phyloP scores from a whole-genome alignment of 2,113 vertebrate species.

The Poeciliopsis turrubarensis region DNA sequence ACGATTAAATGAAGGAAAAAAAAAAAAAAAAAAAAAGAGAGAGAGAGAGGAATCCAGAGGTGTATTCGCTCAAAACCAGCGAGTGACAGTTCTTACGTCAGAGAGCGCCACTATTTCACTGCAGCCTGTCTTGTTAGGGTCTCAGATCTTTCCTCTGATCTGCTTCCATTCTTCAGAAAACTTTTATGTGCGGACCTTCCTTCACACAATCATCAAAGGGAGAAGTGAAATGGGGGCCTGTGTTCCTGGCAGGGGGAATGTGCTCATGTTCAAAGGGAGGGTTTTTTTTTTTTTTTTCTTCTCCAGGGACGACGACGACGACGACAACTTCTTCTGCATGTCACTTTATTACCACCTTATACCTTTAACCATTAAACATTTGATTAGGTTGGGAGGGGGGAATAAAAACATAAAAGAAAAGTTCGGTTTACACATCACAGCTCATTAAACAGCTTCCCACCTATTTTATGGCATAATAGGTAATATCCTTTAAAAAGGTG shows the following conservation, averaged over 20 bases:
- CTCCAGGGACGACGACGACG: neutral
- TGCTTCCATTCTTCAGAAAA: constrained; percentile 30
- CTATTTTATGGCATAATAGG: constrained; percentile 43
- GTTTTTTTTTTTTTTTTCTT: neutral
- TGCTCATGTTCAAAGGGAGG: constrained; percentile 2
- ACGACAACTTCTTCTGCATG: neutral
- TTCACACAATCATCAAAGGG: constrained; percentile 48
- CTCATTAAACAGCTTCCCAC: constrained; percentile 47
- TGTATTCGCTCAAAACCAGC: constrained; percentile 15
- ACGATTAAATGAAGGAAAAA: neutral
- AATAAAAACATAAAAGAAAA: neutral
- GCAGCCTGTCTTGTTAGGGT: constrained; percentile 22
- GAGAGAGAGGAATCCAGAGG: neutral
- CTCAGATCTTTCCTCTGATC: constrained; percentile 57
- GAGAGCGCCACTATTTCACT: constrained; percentile 19
- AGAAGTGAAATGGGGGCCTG: constrained; percentile 4
- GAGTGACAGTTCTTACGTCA: constrained; percentile 2
- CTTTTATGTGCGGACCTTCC: constrained; percentile 7
- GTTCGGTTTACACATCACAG: constrained; percentile 45
- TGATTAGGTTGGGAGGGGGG: constrained; percentile 1
- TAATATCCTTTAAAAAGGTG: constrained; percentile 5
- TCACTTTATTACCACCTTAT: constrained; percentile 31
- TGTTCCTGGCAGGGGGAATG: neutral
- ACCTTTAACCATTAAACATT: constrained; percentile 10
- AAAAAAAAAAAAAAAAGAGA: neutral